These are phyloP conservation scores for Atherinosoma microstoma DNA, from an alignment of 2,797 vertebrate genomes.

Conservation along the genomic window DNA sequence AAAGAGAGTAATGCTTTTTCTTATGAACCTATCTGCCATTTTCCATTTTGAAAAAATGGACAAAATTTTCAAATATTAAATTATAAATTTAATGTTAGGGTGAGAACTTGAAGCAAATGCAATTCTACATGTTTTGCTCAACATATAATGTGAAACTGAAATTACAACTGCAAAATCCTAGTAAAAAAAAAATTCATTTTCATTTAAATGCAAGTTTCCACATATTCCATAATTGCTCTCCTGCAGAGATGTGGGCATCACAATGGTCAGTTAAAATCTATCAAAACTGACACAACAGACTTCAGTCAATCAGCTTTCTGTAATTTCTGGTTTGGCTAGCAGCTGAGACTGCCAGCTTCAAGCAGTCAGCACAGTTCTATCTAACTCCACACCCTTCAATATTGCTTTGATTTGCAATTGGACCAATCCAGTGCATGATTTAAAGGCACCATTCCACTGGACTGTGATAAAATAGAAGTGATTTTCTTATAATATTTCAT, in stretches of 20 bases:
- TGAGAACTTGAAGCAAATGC: neutral
- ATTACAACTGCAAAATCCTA: neutral
- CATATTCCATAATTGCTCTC: neutral
- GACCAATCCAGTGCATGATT: neutral
- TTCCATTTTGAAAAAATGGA: neutral
- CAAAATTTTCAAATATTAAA: neutral
- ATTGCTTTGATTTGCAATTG: neutral
- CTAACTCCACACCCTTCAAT: neutral
- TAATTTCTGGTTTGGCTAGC: neutral
- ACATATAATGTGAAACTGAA: neutral
- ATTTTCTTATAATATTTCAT: conserved; percentile 5
- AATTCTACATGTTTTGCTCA: neutral
- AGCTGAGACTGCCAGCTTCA: too few species aligned
- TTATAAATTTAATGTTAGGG: neutral
- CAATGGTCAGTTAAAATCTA: neutral
- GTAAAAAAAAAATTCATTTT: neutral
- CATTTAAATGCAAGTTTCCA: neutral
- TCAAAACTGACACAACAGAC: neutral
- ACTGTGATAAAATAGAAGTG: neutral
- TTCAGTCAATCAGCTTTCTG: neutral
- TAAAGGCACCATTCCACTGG: neutral
- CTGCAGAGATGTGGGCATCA: neutral
- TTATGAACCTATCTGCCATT: neutral
- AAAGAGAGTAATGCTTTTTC: neutral
- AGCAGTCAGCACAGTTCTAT: neutral